phyloP scores from a whole-genome alignment of 2,113 vertebrate species.

The Solea solea region DNA sequence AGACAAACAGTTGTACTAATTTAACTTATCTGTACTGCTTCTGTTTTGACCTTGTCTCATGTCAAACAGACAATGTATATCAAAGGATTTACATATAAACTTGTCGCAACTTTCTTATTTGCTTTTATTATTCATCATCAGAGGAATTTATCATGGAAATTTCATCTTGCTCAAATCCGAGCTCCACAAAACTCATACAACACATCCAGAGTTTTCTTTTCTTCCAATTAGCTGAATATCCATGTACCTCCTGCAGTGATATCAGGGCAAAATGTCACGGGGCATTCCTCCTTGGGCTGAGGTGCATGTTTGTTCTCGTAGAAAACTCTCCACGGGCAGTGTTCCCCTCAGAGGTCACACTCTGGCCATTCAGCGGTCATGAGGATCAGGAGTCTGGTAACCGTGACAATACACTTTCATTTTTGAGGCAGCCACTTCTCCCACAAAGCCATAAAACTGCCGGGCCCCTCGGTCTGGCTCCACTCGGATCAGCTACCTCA shows the following conservation, averaged over 20 bases:
- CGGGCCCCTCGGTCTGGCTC: slow-evolving; percentile 76
- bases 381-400: slow-evolving; percentile 61
- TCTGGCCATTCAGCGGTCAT: slow-evolving; percentile 41
- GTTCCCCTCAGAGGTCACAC: slow-evolving; percentile 66
- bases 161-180: too few relatives aligned
- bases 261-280: slow-evolving; percentile 51
- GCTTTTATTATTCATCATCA: too few relatives aligned
- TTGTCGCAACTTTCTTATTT: too few relatives aligned
- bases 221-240: slow-evolving; percentile 61
- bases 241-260: slow-evolving; percentile 47
- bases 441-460: slow-evolving; percentile 80
- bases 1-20: too few relatives aligned
- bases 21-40: too few relatives aligned
- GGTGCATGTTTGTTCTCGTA: slow-evolving; percentile 53
- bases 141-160: too few relatives aligned
- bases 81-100: too few relatives aligned
- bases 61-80: too few relatives aligned
- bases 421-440: slow-evolving; percentile 68
- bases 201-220: slow-evolving; percentile 17
- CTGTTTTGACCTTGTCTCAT: too few relatives aligned
- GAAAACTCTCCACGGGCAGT: slow-evolving; percentile 52
- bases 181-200: slow-evolving; percentile 9
- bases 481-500: slow-evolving; percentile 73
- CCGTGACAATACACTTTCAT: slow-evolving; percentile 77
- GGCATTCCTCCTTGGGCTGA: slow-evolving; percentile 45